Evolutionary conservation across 2,113 vertebrate species (phyloP).

Genomic region (Actenoides hombroni): DNA sequence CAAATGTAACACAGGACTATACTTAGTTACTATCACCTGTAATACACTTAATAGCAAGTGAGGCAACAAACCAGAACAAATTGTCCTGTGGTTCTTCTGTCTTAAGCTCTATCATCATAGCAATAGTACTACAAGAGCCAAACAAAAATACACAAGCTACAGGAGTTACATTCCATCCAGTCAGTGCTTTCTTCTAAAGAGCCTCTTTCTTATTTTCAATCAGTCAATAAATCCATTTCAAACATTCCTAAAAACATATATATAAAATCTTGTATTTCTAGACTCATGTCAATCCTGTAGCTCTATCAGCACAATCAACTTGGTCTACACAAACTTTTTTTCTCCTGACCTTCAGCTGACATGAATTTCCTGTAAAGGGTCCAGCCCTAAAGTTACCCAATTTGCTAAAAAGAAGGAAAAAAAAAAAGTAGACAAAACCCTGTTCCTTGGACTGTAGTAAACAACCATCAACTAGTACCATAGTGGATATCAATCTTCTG

Average conservation of each 20-base stretch:
- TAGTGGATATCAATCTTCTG: background rate
- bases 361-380: background rate
- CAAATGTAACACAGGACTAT: background rate
- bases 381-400: background rate
- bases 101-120: background rate
- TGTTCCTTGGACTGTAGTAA: background rate
- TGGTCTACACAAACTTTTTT: rapidly evolving
- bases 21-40: background rate
- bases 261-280: background rate
- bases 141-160: background rate
- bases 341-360: background rate
- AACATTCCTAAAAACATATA: background rate
- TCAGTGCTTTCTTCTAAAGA: background rate
- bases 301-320: background rate
- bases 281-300: background rate
- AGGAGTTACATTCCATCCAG: background rate
- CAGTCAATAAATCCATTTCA: background rate
- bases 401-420: background rate
- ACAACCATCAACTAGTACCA: background rate
- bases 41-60: background rate
- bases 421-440: background rate
- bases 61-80: background rate
- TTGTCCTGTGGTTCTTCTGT: background rate
- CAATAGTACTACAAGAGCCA: background rate
- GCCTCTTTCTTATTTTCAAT: background rate